These are phyloP conservation scores for Cinara cedri DNA, from an alignment of 2,888 invertebrate genomes.

Conservation along the genomic window DNA sequence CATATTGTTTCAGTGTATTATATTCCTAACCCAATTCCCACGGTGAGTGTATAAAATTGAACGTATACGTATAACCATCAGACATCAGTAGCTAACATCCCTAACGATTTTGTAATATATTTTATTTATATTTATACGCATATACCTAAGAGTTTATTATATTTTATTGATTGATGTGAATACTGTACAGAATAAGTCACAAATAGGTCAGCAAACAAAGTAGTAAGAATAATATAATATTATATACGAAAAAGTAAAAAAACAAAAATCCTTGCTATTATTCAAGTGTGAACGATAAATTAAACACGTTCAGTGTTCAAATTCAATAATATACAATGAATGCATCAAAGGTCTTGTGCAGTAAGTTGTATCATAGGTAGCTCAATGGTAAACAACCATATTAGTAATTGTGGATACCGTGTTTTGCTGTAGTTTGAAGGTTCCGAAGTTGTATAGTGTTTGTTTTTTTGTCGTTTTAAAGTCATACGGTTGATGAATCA, in stretches of 20 bases:
- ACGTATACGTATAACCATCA: constrained; percentile 4
- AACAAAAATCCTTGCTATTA: constrained; percentile 34
- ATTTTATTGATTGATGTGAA: constrained; percentile 44
- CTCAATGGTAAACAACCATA: constrained; percentile 48
- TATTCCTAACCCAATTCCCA: constrained; percentile 33
- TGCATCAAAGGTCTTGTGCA: constrained; percentile 41
- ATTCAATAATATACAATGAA: constrained; percentile 43
- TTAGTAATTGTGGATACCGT: constrained; percentile 27
- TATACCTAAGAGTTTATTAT: not conserved
- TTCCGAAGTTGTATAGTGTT: constrained; percentile 28
- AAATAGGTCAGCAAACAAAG: constrained; percentile 5
- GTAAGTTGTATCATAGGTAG: not conserved
- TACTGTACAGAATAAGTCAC: not conserved
- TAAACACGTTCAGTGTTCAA: constrained; percentile 32
- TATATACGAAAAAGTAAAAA: not conserved
- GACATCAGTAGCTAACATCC: constrained; percentile 19
- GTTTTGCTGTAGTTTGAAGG: constrained; percentile 23
- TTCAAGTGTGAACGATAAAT: constrained; percentile 31
- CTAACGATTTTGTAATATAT: constrained; percentile 18
- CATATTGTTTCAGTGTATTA: constrained; percentile 14
- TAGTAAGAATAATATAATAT: no score
- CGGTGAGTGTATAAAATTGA: not conserved
- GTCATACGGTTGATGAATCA: constrained; percentile 25
- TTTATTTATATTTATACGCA: not conserved
- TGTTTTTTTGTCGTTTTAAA: constrained; percentile 36